phyloP scores from a whole-genome alignment of 2,797 vertebrate species.

The Trematomus bernacchii region DNA sequence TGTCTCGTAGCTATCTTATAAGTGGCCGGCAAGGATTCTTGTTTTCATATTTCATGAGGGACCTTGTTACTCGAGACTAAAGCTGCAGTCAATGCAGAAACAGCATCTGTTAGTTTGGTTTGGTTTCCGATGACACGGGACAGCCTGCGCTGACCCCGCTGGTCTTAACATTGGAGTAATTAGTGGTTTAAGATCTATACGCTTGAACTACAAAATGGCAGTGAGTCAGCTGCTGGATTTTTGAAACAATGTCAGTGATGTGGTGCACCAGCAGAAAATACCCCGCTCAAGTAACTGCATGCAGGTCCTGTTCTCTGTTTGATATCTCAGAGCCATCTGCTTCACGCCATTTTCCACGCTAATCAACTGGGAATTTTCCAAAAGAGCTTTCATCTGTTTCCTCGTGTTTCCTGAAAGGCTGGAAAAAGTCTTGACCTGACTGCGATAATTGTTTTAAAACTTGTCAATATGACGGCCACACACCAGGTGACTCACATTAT shows the following conservation, averaged over 20 bases:
- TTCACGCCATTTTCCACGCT: neutral
- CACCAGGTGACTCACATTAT: slow-evolving; percentile 42
- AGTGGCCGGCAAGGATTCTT: slow-evolving; percentile 50
- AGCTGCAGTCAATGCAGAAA: slow-evolving; percentile 46
- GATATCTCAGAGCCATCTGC: neutral
- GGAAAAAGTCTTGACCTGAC: slow-evolving; percentile 28
- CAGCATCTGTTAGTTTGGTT: slow-evolving; percentile 62
- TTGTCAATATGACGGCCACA: slow-evolving; percentile 30
- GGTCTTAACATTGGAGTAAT: slow-evolving; percentile 52
- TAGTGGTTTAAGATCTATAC: slow-evolving; percentile 29
- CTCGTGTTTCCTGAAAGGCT: slow-evolving; percentile 25
- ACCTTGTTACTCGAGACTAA: slow-evolving; percentile 50
- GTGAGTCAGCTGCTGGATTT: slow-evolving; percentile 3
- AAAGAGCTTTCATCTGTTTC: slow-evolving; percentile 12
- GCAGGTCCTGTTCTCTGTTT: neutral
- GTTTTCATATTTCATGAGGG: slow-evolving; percentile 60
- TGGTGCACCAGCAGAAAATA: neutral
- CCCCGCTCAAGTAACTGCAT: neutral
- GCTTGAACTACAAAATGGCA: slow-evolving; percentile 3
- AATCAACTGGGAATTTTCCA: neutral
- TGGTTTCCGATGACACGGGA: slow-evolving; percentile 59
- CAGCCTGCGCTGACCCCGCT: slow-evolving; percentile 36
- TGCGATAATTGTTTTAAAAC: slow-evolving; percentile 41
- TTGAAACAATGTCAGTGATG: neutral
- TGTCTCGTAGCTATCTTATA: slow-evolving; percentile 8